Evolutionary conservation across 53 echinoderm and acorn worm species (phyloP).

Genomic region (Crossaster papposus): DNA sequence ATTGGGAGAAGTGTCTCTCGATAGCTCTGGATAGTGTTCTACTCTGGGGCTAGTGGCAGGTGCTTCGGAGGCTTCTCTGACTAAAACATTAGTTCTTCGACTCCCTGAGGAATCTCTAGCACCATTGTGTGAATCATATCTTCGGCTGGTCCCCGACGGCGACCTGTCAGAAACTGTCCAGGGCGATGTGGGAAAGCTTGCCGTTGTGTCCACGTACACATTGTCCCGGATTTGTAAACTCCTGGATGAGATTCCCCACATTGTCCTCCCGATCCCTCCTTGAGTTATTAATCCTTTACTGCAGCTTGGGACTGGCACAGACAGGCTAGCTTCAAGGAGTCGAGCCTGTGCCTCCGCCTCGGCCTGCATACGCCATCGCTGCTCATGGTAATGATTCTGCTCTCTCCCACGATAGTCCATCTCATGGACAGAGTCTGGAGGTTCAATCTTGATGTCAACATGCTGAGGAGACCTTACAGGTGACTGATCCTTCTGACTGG

Average conservation of each 20-base stretch:
- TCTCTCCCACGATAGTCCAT: neutral
- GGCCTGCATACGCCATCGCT: conserved; percentile 7
- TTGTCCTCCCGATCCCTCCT: conserved; percentile 33
- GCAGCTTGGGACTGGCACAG: neutral
- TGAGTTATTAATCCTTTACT: neutral
- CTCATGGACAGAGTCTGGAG: conserved; percentile 14
- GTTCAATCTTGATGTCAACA: conserved; percentile 54
- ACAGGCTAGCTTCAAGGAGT: conserved; percentile 48
- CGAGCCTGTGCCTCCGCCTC: conserved; percentile 43
- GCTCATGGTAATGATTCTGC: neutral
- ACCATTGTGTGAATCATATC: neutral
- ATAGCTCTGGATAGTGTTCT: neutral
- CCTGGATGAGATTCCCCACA: conserved; percentile 48
- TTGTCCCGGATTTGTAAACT: conserved; percentile 54
- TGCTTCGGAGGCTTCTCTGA: neutral
- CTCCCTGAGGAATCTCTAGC: conserved; percentile 20
- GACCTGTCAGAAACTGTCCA: neutral
- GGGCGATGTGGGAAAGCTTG: neutral
- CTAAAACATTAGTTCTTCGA: neutral
- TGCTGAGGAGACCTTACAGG: conserved; percentile 32
- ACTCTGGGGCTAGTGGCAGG: neutral
- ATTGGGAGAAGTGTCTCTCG: neutral
- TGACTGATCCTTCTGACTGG: conserved; percentile 29
- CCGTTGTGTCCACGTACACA: neutral
- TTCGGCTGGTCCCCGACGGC: conserved; percentile 5